Percentiles rank a stretch among this genome's conserved stretches.
Evolutionary conservation across 2,113 vertebrate species (phyloP).

Genomic region (Crotalus horridus): DNA sequence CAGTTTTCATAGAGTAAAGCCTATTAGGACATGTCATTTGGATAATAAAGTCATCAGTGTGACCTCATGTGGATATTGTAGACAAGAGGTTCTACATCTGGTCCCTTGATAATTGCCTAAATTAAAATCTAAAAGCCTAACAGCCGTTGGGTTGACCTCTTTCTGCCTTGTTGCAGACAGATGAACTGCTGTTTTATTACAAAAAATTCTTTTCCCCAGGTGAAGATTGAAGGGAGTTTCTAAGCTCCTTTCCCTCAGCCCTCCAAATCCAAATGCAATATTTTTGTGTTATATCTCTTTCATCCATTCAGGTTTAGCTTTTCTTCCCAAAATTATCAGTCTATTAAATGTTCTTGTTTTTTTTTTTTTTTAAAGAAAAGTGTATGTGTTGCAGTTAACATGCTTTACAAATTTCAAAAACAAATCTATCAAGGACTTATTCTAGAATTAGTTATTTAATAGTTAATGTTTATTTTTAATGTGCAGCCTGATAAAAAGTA

Average conservation of each 20-base stretch:
- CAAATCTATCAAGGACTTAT: conserved; percentile 71
- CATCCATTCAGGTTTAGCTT: conserved; percentile 64
- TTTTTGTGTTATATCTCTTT: conserved; percentile 52
- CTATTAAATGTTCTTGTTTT: conserved; percentile 42
- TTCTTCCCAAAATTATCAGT: conserved; percentile 49
- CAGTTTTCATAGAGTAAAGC: conserved; percentile 58
- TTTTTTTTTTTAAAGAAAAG: conserved; percentile 52
- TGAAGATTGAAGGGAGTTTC: conserved; percentile 65
- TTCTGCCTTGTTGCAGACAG: conserved; percentile 73
- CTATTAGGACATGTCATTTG: conserved; percentile 64
- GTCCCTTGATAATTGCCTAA: conserved; percentile 77
- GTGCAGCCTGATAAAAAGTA: conserved; percentile 63
- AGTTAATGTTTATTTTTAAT: conserved; percentile 72
- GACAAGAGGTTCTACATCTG: conserved; percentile 77
- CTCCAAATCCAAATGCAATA: conserved; percentile 19
- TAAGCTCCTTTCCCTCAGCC: conserved; percentile 45
- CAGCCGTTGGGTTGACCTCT: conserved; percentile 75
- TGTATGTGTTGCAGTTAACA: conserved; percentile 60
- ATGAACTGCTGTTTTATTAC: conserved; percentile 73
- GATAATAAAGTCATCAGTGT: conserved; percentile 78
- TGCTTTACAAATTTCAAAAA: conserved; percentile 58
- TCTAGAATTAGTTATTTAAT: conserved; percentile 70
- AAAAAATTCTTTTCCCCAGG: conserved; percentile 68
- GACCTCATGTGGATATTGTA: conserved; percentile 72
- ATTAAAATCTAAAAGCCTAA: conserved; percentile 80